Evolutionary conservation across 1,140 invertebrate species (phyloP).

Genomic region (Paracyclopina nana): DNA sequence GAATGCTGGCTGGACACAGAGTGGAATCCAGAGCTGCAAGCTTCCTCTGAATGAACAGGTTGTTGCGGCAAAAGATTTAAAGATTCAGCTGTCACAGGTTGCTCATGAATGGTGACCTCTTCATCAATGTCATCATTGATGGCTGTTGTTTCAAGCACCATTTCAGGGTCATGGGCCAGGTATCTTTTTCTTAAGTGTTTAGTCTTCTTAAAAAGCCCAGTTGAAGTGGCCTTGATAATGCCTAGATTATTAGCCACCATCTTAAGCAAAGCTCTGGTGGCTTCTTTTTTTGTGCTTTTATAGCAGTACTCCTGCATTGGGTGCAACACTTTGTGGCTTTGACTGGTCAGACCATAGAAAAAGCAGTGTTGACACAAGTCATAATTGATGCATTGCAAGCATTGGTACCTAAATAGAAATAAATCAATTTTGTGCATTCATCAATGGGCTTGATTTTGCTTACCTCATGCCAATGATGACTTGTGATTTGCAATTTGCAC

Average conservation of each 20-base stretch:
- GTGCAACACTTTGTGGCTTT: slow-evolving; percentile 51
- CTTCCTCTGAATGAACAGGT: too few relatives aligned
- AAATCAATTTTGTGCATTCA: slow-evolving; percentile 23
- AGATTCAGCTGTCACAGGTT: too few relatives aligned
- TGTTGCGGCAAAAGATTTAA: too few relatives aligned
- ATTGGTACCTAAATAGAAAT: slow-evolving; percentile 34
- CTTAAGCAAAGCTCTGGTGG: slow-evolving; percentile 5
- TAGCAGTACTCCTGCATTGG: slow-evolving; percentile 55
- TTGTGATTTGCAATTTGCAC: slow-evolving; percentile 33
- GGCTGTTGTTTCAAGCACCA: too few relatives aligned
- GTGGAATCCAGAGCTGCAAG: too few relatives aligned
- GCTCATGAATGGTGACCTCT: too few relatives aligned
- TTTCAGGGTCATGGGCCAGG: too few relatives aligned
- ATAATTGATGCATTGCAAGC: slow-evolving; percentile 49
- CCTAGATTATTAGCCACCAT: slow-evolving; percentile 3
- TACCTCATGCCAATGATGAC: slow-evolving; percentile 33
- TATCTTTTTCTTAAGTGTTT: too few relatives aligned
- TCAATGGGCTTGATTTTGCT: not conserved
- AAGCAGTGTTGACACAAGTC: slow-evolving; percentile 62
- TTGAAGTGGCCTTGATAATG: too few relatives aligned
- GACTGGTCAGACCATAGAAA: slow-evolving; percentile 43
- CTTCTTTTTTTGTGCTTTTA: slow-evolving; percentile 3
- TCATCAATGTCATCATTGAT: too few relatives aligned
- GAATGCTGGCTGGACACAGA: too few relatives aligned
- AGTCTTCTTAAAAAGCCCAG: too few relatives aligned